A percentile compares a stretch with the other conserved stretches of the same genome.
Conservation (phyloP, 2,888 invertebrate genomes). For the Sinodicranocentrus sp. region DNA sequence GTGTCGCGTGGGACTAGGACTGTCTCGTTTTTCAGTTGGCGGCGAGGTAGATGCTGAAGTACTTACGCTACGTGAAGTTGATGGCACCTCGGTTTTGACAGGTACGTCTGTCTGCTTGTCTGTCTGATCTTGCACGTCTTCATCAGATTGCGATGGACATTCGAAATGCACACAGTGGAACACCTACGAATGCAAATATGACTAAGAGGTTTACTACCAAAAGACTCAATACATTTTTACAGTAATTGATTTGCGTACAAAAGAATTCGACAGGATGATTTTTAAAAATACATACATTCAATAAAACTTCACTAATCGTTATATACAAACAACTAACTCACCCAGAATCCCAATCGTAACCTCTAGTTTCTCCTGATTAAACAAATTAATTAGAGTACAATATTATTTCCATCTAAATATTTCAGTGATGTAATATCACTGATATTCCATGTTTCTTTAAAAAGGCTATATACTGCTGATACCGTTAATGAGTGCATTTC, state of each 20-base stretch:
- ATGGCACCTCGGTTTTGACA: conserved; percentile 22
- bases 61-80: conserved; percentile 32
- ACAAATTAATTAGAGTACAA: conserved; percentile 11
- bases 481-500: conserved; percentile 96
- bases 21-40: conserved; percentile 16
- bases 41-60: conserved; percentile 50
- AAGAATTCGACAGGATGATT: too few relatives aligned
- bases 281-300: background rate
- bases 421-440: background rate
- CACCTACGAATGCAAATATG: conserved; percentile 87
- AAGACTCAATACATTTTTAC: too few relatives aligned
- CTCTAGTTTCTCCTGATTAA: conserved; percentile 86
- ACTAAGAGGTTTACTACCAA: too few relatives aligned
- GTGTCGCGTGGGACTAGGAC: conserved; percentile 23
- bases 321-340: background rate
- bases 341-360: conserved; percentile 97
- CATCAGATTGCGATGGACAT: conserved; percentile 86
- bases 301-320: background rate
- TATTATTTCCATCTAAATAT: background rate
- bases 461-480: background rate
- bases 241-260: too few relatives aligned
- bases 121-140: conserved; percentile 53
- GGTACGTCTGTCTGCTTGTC: background rate
- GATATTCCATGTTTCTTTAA: background rate
- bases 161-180: conserved; percentile 99